phyloP scores from a whole-genome alignment of 2,888 invertebrate species.

The Heliconius sara region DNA sequence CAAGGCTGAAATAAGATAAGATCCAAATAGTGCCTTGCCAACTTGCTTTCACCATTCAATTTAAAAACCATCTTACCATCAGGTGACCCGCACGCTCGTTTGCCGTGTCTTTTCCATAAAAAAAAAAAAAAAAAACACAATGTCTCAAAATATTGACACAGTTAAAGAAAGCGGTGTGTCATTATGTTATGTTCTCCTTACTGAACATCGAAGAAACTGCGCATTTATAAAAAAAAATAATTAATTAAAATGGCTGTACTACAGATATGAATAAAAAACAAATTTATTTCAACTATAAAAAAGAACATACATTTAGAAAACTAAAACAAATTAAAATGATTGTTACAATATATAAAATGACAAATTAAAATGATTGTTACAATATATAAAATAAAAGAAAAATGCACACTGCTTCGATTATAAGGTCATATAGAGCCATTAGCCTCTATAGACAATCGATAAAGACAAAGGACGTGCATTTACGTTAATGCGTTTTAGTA shows the following conservation, averaged over 20 bases:
- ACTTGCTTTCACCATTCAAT: neutral
- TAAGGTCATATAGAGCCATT: slow-evolving; percentile 42
- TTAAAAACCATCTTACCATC: too few species aligned
- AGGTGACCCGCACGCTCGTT: too few species aligned
- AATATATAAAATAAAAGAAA: slow-evolving; percentile 21
- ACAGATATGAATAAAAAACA: too few species aligned
- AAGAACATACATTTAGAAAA: neutral
- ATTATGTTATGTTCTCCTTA: neutral
- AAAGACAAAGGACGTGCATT: slow-evolving; percentile 40
- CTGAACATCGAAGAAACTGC: neutral
- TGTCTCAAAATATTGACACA: too few species aligned
- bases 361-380: neutral
- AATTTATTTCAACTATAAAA: neutral
- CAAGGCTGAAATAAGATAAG: too few species aligned
- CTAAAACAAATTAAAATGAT: neutral
- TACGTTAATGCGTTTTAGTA: slow-evolving; percentile 19
- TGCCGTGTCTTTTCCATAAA: too few species aligned
- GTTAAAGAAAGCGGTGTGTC: slow-evolving; percentile 1
- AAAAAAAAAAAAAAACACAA: too few species aligned
- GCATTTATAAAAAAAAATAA: neutral
- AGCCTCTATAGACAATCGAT: slow-evolving; percentile 40
- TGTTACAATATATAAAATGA: neutral
- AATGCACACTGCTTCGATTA: slow-evolving; percentile 38
- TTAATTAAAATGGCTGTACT: too few species aligned
- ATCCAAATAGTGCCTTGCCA: neutral